These are phyloP conservation scores for Daktulosphaira vitifoliae DNA, from an alignment of 1,140 invertebrate genomes.

Conservation along the genomic window DNA sequence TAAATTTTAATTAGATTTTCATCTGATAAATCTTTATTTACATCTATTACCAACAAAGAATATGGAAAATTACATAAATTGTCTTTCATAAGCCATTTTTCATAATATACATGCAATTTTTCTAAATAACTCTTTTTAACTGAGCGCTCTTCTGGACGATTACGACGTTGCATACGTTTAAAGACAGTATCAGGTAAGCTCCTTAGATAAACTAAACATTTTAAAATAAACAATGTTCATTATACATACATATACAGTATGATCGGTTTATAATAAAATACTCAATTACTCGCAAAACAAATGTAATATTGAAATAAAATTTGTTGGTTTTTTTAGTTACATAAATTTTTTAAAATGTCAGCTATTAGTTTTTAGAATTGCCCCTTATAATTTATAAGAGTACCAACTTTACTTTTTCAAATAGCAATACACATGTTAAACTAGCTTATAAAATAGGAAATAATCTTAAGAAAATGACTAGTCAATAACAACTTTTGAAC, in stretches of 20 bases:
- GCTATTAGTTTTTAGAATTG: too few relatives aligned
- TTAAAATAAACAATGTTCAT: background rate
- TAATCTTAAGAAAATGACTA: too few relatives aligned
- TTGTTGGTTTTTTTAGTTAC: too few relatives aligned
- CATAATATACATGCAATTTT: conserved; percentile 43
- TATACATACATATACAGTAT: background rate
- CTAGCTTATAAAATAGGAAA: too few relatives aligned
- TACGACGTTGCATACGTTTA: conserved; percentile 47
- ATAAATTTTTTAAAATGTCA: too few relatives aligned
- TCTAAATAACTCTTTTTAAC: conserved; percentile 45
- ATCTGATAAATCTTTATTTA: conserved; percentile 35
- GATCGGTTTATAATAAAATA: too few relatives aligned
- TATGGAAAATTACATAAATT: conserved; percentile 15
- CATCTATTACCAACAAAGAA: conserved; percentile 36
- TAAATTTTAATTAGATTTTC: conserved; percentile 33
- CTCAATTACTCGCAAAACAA: too few relatives aligned
- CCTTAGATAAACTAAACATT: conserved; percentile 47
- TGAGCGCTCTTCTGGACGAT: conserved; percentile 47
- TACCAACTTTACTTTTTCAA: too few relatives aligned
- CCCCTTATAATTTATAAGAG: too few relatives aligned
- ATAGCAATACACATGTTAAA: too few relatives aligned
- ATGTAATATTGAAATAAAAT: too few relatives aligned
- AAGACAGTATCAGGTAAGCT: conserved; percentile 48
- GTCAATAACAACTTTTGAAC: too few relatives aligned
- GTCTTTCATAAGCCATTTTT: conserved; percentile 36